A percentile compares a stretch with the other conserved stretches of the same genome.
Evolutionary conservation across 1,140 invertebrate genomes (phyloP).

Genomic region (Drosophila suzukii): DNA sequence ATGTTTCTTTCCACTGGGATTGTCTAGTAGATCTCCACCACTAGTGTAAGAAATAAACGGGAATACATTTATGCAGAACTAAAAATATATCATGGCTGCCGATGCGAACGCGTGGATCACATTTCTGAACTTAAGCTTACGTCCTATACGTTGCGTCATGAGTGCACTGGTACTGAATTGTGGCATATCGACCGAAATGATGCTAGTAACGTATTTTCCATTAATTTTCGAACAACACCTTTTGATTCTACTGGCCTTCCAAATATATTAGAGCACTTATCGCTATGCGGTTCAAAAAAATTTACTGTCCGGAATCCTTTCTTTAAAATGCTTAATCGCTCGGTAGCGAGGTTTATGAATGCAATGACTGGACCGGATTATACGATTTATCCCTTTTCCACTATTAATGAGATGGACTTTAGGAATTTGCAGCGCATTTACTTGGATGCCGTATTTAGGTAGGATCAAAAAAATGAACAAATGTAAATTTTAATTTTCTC

Average conservation of each 20-base stretch:
- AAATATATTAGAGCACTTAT: conserved; percentile 97
- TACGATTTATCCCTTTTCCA: conserved; percentile 97
- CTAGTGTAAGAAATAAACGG: conserved; percentile 30
- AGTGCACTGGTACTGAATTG: conserved; percentile 93
- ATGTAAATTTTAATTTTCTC: neutral
- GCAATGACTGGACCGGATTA: conserved; percentile 97
- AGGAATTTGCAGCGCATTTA: conserved; percentile 94
- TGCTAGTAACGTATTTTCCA: conserved; percentile 95
- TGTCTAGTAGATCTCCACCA: too few relatives aligned
- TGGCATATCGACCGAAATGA: conserved; percentile 95
- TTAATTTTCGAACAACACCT: conserved; percentile 95
- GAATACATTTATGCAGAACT: conserved; percentile 85
- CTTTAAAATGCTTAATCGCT: conserved; percentile 97
- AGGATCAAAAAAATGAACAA: too few relatives aligned
- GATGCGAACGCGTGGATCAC: conserved; percentile 87
- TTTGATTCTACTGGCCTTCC: conserved; percentile 95
- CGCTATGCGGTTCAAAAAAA: conserved; percentile 94
- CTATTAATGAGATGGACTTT: conserved; percentile 95
- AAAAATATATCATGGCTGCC: conserved; percentile 87
- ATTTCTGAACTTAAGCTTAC: conserved; percentile 92
- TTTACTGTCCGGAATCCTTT: conserved; percentile 97
- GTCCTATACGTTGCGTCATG: conserved; percentile 91
- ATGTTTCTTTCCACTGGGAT: too few relatives aligned
- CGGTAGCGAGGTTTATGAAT: conserved; percentile 98
- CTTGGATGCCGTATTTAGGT: conserved; percentile 93